A percentile compares a stretch with the other conserved stretches of the same genome.
phyloP scores from a whole-genome alignment of 2,113 vertebrate genomes.

The Platysteira castanea region DNA sequence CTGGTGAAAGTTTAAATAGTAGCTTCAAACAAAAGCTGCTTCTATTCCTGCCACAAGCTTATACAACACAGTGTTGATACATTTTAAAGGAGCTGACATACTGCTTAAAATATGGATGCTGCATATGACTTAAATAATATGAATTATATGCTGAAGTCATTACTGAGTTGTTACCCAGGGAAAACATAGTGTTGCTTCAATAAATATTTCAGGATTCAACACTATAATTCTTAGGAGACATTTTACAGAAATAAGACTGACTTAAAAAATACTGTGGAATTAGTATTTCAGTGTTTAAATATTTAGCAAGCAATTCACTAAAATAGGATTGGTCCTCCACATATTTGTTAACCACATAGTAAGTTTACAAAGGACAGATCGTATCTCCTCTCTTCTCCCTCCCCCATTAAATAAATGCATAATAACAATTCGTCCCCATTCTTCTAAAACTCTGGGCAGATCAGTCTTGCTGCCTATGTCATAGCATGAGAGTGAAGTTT shows the following conservation, averaged over 20 bases:
- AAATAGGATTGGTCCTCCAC: not conserved
- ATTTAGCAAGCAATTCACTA: conserved; percentile 3
- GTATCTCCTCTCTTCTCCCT: not conserved
- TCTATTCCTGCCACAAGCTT: conserved; percentile 58
- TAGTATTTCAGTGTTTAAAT: conserved; percentile 13
- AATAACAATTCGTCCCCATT: not conserved
- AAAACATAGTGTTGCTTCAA: conserved; percentile 37
- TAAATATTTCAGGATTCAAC: conserved; percentile 35
- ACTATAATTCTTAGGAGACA: not conserved
- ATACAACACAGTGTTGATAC: conserved; percentile 52
- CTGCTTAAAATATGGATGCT: conserved; percentile 49
- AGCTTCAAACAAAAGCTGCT: conserved; percentile 59
- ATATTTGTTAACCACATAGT: not conserved
- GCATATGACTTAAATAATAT: conserved; percentile 51
- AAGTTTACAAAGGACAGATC: not conserved
- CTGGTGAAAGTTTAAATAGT: conserved; percentile 61
- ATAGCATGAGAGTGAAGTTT: not conserved
- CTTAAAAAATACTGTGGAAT: not conserved
- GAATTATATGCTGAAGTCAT: conserved; percentile 49
- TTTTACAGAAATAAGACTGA: conserved; percentile 11
- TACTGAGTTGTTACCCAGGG: conserved; percentile 34
- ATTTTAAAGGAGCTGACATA: conserved; percentile 42
- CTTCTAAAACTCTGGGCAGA: not conserved
- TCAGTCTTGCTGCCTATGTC: not conserved
- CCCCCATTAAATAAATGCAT: not conserved